These are phyloP conservation scores for Himalopsyche kuldschensis DNA, from an alignment of 2,888 invertebrate genomes.

Conservation along the genomic window DNA sequence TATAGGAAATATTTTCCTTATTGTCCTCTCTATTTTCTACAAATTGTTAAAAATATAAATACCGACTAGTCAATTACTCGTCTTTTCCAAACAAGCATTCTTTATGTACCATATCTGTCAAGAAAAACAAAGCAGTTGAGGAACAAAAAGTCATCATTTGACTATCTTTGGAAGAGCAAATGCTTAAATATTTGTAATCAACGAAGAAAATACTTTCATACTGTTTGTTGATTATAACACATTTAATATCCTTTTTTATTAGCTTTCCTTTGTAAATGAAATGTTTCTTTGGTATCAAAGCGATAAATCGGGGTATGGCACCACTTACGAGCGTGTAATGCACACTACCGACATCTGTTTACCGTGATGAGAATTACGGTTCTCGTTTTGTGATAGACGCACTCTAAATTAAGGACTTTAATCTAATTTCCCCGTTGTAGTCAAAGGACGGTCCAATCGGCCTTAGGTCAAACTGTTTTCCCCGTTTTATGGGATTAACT, in stretches of 20 bases:
- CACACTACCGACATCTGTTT: slow-evolving; percentile 15
- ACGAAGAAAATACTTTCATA: too few species aligned
- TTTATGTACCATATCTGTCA: too few species aligned
- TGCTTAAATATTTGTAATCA: too few species aligned
- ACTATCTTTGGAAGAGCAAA: too few species aligned
- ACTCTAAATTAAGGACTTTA: slow-evolving; percentile 13
- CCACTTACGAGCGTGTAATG: background rate
- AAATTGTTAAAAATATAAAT: too few species aligned
- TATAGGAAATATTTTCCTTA: too few species aligned
- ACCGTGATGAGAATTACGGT: slow-evolving; percentile 8
- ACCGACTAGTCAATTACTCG: too few species aligned
- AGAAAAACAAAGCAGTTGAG: too few species aligned
- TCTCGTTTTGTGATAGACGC: background rate
- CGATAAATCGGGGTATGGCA: background rate
- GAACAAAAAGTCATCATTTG: too few species aligned
- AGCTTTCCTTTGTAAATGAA: background rate
- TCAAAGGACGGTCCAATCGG: slow-evolving; percentile 1
- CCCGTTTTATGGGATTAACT: background rate
- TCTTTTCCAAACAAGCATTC: too few species aligned
- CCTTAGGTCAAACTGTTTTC: slow-evolving; percentile 10
- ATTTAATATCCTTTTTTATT: background rate
- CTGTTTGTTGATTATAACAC: background rate
- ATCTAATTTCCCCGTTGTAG: slow-evolving; percentile 14
- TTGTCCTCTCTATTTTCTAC: too few species aligned
- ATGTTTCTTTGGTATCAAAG: background rate